These are phyloP conservation scores for Hassar affinis DNA, from an alignment of 2,113 vertebrate species.

Conservation along the genomic window DNA sequence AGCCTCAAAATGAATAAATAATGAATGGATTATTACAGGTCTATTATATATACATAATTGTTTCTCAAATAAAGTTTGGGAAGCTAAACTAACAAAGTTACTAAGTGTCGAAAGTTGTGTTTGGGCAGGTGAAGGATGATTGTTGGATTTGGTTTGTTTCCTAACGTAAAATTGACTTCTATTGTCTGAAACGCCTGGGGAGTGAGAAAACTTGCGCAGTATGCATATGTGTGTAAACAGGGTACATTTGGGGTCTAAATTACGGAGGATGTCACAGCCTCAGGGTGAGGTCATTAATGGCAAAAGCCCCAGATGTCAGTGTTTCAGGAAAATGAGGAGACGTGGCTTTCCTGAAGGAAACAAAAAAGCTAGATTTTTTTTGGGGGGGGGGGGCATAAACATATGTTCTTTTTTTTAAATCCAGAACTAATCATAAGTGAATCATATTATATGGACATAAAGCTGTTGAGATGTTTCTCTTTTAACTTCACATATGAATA, in stretches of 20 bases:
- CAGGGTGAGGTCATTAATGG: constrained; percentile 41
- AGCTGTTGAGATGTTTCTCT: no score
- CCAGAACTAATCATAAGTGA: not conserved
- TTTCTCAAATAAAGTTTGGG: not conserved
- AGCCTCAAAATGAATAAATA: not conserved
- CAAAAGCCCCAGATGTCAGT: constrained; percentile 41
- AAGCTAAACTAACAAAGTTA: not conserved
- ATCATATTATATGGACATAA: not conserved
- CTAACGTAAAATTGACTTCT: not conserved
- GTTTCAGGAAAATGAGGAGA: not conserved
- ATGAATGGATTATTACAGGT: not conserved
- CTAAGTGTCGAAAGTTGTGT: not conserved
- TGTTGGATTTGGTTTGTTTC: not conserved
- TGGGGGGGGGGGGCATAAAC: no score
- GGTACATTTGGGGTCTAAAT: constrained; percentile 20
- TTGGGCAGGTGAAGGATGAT: not conserved
- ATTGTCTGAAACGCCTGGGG: not conserved
- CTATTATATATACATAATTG: not conserved
- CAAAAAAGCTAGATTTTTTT: no score
- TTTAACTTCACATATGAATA: not conserved
- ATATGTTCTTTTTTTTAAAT: not conserved
- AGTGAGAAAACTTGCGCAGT: constrained; percentile 13
- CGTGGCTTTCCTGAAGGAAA: not conserved
- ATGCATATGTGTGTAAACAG: constrained; percentile 12
- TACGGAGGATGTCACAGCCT: constrained; percentile 20